Percentiles rank a stretch among this genome's conserved stretches.
These are phyloP conservation scores for Zaprionus gabonicus DNA, from an alignment of 1,140 invertebrate species.

Conservation along the genomic window DNA sequence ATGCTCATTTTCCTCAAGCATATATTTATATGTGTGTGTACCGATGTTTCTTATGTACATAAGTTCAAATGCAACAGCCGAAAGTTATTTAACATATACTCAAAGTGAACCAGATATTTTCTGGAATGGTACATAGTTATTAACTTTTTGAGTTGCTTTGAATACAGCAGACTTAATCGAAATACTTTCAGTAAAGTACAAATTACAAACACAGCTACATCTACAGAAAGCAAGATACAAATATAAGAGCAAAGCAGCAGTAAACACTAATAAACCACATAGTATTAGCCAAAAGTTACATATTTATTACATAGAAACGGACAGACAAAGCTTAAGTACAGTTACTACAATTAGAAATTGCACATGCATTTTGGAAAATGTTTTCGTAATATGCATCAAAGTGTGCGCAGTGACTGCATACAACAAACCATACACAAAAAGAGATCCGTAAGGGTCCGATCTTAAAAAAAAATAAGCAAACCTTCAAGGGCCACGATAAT, in stretches of 20 bases:
- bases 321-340: constrained; percentile 54
- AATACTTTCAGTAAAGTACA: constrained; percentile 79
- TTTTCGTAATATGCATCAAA: constrained; percentile 36
- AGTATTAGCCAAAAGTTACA: constrained; percentile 70
- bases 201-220: constrained; percentile 67
- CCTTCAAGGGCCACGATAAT: constrained; percentile 63
- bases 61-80: constrained; percentile 33
- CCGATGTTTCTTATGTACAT: constrained; percentile 8
- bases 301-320: constrained; percentile 42
- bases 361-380: constrained; percentile 53
- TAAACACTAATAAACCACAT: constrained; percentile 47
- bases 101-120: not conserved
- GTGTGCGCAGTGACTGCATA: constrained; percentile 21
- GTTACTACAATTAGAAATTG: constrained; percentile 61
- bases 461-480: constrained; percentile 68
- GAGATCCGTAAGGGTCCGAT: not conserved
- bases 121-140: not conserved
- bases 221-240: constrained; percentile 32
- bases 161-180: constrained; percentile 29
- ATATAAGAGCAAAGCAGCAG: constrained; percentile 19
- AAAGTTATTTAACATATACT: constrained; percentile 2
- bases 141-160: constrained; percentile 38
- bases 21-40: constrained; percentile 24
- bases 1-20: constrained; percentile 34
- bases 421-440: not conserved